Evolutionary conservation across 2,113 vertebrate species (phyloP).

Genomic region (Chaetura pelagica): DNA sequence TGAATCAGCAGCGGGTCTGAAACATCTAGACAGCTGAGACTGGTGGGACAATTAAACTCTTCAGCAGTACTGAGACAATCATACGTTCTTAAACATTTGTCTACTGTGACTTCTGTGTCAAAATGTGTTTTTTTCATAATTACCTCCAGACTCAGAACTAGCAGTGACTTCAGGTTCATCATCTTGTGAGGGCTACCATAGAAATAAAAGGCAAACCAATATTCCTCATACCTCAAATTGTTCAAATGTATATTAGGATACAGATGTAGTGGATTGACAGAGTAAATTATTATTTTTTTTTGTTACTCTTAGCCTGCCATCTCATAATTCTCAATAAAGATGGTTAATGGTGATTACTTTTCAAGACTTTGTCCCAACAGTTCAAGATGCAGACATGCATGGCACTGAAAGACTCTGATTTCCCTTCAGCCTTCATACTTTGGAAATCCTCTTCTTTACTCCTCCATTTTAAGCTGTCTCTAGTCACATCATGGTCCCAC

Average conservation of each 20-base stretch:
- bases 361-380: not conserved
- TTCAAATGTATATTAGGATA: not conserved
- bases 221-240: not conserved
- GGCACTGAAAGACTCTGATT: not conserved
- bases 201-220: not conserved
- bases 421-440: not conserved
- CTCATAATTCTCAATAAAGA: not conserved
- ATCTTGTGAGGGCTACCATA: not conserved
- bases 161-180: not conserved
- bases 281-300: not conserved
- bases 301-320: not conserved
- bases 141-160: not conserved
- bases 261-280: not conserved
- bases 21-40: not conserved
- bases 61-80: not conserved
- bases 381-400: not conserved
- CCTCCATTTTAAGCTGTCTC: not conserved
- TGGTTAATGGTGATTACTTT: not conserved
- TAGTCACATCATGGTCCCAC: not conserved
- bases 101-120: not conserved
- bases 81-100: rapidly evolving
- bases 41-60: not conserved
- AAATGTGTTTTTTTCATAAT: not conserved
- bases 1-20: not conserved
- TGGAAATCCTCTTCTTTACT: not conserved